These are phyloP conservation scores for Melanophora roralis DNA, from an alignment of 2,888 invertebrate genomes.

Conservation along the genomic window DNA sequence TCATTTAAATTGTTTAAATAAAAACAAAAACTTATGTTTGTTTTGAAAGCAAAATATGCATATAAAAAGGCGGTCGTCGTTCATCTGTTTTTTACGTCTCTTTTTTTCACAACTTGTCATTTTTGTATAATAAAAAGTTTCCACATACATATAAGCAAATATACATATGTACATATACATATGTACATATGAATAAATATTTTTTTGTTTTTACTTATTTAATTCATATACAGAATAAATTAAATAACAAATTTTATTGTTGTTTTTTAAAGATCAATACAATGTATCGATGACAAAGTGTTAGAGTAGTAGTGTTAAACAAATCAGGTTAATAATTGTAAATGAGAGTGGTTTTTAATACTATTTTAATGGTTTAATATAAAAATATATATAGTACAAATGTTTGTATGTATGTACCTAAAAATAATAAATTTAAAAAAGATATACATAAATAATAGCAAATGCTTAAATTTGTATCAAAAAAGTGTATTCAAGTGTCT, in stretches of 20 bases:
- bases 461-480: neutral
- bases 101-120: neutral
- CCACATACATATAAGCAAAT: too few relatives aligned
- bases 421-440: neutral
- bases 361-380: constrained; percentile 13
- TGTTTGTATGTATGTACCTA: neutral
- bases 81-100: constrained; percentile 38
- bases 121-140: constrained; percentile 24
- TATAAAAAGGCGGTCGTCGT: constrained; percentile 5
- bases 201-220: neutral
- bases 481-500: neutral
- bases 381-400: neutral
- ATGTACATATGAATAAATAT: too few relatives aligned
- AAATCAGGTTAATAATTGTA: constrained; percentile 28
- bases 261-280: constrained; percentile 17
- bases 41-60: constrained; percentile 17
- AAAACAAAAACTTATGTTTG: constrained; percentile 11
- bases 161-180: too few relatives aligned
- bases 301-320: constrained; percentile 9
- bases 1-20: neutral
- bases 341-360: constrained; percentile 12
- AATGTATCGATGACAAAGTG: constrained; percentile 12
- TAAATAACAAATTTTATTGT: constrained; percentile 17
- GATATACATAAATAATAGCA: constrained; percentile 2
- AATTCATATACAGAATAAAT: constrained; percentile 28